Conservation (phyloP, 2,888 invertebrate species). For the Phymatocera aterrima region DNA sequence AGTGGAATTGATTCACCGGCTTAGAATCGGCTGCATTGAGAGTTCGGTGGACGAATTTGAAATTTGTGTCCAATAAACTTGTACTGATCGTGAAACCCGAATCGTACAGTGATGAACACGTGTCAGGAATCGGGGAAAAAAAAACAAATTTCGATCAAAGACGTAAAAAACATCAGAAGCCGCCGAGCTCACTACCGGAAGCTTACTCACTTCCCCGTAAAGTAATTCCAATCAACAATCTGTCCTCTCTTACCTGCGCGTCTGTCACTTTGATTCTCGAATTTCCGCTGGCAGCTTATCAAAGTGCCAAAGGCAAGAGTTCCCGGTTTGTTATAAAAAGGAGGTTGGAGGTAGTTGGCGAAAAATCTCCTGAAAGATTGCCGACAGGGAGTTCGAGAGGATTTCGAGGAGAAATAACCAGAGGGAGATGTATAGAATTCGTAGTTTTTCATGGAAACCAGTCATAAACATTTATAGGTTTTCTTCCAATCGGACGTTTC, state of each 20-base stretch:
- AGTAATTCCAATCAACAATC: slow-evolving; percentile 44
- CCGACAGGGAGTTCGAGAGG: slow-evolving; percentile 42
- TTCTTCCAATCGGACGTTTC: slow-evolving; percentile 29
- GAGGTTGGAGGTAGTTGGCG: slow-evolving; percentile 15
- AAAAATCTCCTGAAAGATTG: slow-evolving; percentile 16
- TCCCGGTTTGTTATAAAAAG: neutral
- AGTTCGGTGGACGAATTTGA: neutral
- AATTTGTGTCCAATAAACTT: neutral
- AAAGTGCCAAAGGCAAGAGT: slow-evolving; percentile 30
- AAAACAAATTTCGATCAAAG: neutral
- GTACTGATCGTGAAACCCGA: neutral
- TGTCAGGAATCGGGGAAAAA: neutral
- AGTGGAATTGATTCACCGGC: neutral
- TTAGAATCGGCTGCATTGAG: neutral
- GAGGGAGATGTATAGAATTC: slow-evolving; percentile 25
- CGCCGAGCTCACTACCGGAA: neutral
- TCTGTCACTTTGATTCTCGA: slow-evolving; percentile 27
- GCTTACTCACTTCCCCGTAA: neutral
- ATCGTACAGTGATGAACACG: neutral
- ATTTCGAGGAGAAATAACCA: slow-evolving; percentile 20
- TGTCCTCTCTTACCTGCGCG: slow-evolving; percentile 18
- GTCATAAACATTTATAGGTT: slow-evolving; percentile 37
- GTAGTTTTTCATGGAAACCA: slow-evolving; percentile 8
- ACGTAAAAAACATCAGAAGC: neutral
- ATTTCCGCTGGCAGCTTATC: slow-evolving; percentile 35